phyloP scores from a whole-genome alignment of 2,113 vertebrate genomes.

The Noctilio leporinus region DNA sequence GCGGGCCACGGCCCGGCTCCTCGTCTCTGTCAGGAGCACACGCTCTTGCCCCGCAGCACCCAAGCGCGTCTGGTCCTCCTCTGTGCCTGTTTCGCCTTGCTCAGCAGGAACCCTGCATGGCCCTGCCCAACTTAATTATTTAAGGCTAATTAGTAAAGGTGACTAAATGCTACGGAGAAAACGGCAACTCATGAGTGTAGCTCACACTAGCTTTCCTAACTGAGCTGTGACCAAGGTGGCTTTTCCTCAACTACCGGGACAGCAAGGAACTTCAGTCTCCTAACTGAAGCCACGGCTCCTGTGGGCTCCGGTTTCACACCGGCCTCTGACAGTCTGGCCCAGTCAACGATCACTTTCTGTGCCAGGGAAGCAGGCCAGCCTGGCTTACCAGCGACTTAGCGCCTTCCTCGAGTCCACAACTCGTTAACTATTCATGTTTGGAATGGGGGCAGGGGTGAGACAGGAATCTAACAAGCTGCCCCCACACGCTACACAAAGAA shows the following conservation, averaged over 20 bases:
- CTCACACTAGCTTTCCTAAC: slow-evolving; percentile 60
- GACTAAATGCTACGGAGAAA: slow-evolving; percentile 72
- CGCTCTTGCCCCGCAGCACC: background rate
- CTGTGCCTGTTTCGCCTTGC: background rate
- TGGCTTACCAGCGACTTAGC: background rate
- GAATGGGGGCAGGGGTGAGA: background rate
- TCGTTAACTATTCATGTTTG: background rate
- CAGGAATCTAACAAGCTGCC: background rate
- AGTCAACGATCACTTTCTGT: background rate
- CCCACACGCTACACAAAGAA: background rate
- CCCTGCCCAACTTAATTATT: slow-evolving; percentile 68
- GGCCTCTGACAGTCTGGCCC: slow-evolving; percentile 20
- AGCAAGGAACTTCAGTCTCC: slow-evolving; percentile 60
- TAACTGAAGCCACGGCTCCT: slow-evolving; percentile 62
- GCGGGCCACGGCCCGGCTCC: background rate
- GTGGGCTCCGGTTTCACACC: slow-evolving; percentile 49
- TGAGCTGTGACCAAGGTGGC: slow-evolving; percentile 40
- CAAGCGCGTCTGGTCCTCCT: background rate
- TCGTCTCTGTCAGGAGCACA: background rate
- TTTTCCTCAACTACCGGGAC: slow-evolving; percentile 53
- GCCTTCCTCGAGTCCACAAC: background rate
- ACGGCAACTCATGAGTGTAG: slow-evolving; percentile 29
- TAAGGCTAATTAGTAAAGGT: slow-evolving; percentile 77
- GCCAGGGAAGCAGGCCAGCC: background rate
- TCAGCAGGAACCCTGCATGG: slow-evolving; percentile 61